Conservation (phyloP, 2,888 invertebrate species). For the Drosophila parthenogenetica region DNA sequence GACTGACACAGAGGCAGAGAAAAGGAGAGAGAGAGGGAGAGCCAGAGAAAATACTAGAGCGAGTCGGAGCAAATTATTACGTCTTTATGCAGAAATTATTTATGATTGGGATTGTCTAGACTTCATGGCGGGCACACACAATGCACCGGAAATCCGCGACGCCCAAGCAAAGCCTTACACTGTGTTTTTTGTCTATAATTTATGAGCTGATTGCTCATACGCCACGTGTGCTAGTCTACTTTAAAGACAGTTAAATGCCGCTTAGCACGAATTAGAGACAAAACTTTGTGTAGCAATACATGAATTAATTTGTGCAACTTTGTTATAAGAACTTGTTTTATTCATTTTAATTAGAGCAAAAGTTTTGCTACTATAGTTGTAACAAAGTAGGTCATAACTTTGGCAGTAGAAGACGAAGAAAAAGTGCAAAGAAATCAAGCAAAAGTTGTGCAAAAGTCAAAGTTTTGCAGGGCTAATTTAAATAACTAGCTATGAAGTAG, state of each 20-base stretch:
- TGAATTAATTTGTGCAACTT: slow-evolving; percentile 4
- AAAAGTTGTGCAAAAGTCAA: slow-evolving; percentile 5
- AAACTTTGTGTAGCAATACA: background rate
- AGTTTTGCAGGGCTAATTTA: slow-evolving; percentile 9
- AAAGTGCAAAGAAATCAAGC: background rate
- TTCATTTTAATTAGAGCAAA: background rate
- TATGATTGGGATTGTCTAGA: slow-evolving; percentile 79
- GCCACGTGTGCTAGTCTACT: slow-evolving; percentile 56
- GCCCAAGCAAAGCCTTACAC: slow-evolving; percentile 47
- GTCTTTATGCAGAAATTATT: slow-evolving; percentile 79
- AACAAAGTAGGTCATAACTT: slow-evolving; percentile 25
- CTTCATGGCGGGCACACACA: slow-evolving; percentile 66
- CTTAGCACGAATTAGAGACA: slow-evolving; percentile 20
- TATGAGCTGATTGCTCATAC: slow-evolving; percentile 70
- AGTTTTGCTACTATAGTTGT: background rate
- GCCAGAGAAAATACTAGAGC: background rate
- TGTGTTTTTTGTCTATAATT: slow-evolving; percentile 57
- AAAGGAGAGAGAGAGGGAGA: background rate
- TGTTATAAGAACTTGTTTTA: background rate
- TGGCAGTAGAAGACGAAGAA: background rate
- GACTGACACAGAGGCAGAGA: background rate
- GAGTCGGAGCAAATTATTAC: slow-evolving; percentile 67
- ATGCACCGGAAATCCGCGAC: slow-evolving; percentile 77
- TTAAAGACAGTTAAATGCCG: slow-evolving; percentile 38
- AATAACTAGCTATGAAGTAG: slow-evolving; percentile 8